Evolutionary conservation across 2,888 invertebrate species (phyloP), one percentile per base, ranked within the genome.

Genomic region (Theristus sp.): DNA sequence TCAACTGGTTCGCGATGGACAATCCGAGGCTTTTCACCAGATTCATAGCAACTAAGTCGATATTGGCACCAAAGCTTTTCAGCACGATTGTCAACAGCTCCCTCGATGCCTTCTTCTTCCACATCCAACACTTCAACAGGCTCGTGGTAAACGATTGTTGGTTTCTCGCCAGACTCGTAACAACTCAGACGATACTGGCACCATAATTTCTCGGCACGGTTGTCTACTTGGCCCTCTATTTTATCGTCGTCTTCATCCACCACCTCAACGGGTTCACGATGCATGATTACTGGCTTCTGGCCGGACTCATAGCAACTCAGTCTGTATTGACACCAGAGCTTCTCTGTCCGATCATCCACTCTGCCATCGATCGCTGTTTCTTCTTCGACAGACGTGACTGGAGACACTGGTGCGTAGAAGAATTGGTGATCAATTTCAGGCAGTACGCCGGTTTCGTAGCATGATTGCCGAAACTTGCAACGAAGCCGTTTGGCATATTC

Each of bases 31-130:
- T 38, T 38, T 17, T 52, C 28, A 26, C 54, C 54, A 3, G 54
- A 67, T 56, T 70, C 68, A 61, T 72, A 72, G 61, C 71, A 71
- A 13, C 65, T 65, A 58, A 68, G 67, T 20, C 71, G 59, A 57
- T 67, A 69, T 52, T 69, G 67, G 62, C 68, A 68, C 38, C 63
- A 61, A 57, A 70, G 65, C 47, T 52, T 52, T 25, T 24, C n/a
- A n/a, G 22, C 22, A 59, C 62, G 57, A 57, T 28, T 20, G 26
- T 6, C 52, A 38, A 17, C 17, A 28, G 66, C 63, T 28, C 63
- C 63, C 31, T 65, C 64, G 30, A 59, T 31, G 26, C 62, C n/a
- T n/a, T n/a, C n/a, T 58, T 60, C 64, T 61, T 49, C 64, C 64
- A 58, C 29, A 62, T 62, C 26, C 64, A 52, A 38, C 10, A 38